Evolutionary conservation across 2,113 vertebrate genomes (phyloP).

Genomic region (Piaya cayana): DNA sequence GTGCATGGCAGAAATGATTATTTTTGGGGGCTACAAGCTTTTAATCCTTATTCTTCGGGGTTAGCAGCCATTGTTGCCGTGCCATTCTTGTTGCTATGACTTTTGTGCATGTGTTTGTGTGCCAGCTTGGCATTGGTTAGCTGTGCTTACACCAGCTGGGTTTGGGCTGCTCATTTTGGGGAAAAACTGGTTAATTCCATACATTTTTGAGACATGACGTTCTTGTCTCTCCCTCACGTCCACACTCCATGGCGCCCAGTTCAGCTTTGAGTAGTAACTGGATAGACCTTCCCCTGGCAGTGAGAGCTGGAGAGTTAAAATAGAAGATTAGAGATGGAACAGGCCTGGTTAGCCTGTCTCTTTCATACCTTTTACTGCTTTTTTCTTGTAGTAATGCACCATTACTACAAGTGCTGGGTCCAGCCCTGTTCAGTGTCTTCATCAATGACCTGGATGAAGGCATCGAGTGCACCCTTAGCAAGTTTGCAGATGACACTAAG

Average conservation of each 20-base stretch:
- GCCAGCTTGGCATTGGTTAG: conserved; percentile 20
- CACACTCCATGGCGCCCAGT: not conserved
- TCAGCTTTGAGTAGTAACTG: not conserved
- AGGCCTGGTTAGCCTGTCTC: not conserved
- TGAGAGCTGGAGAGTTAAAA: not conserved
- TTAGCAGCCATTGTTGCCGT: conserved; percentile 56
- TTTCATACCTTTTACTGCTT: not conserved
- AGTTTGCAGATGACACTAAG: too few species aligned
- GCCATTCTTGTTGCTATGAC: conserved; percentile 59
- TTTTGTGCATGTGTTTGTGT: not conserved
- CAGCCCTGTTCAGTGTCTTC: too few species aligned
- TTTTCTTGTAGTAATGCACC: not conserved
- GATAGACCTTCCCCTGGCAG: not conserved
- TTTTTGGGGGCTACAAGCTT: not conserved
- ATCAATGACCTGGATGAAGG: too few species aligned
- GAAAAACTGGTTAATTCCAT: not conserved
- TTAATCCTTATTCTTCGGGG: not conserved
- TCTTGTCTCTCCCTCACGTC: not conserved
- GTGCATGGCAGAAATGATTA: not conserved
- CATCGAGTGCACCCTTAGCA: too few species aligned
- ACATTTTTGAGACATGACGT: accelerated
- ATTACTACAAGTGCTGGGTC: too few species aligned
- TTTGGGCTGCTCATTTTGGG: not conserved
- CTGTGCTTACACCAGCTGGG: not conserved
- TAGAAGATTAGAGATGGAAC: not conserved